These are phyloP conservation scores for Miniopterus natalensis DNA, from an alignment of 2,113 vertebrate genomes.

Conservation along the genomic window DNA sequence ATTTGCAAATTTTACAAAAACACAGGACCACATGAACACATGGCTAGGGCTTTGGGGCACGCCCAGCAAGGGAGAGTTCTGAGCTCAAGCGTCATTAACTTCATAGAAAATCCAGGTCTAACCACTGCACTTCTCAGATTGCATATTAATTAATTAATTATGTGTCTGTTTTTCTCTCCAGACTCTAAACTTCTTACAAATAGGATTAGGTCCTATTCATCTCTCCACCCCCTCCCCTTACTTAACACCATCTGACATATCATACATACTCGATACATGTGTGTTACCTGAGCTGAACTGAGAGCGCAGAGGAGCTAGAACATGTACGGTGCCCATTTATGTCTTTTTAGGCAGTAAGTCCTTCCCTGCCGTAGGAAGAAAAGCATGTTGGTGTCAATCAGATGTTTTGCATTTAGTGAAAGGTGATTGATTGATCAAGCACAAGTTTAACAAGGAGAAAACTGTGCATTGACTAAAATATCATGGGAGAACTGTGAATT, in stretches of 20 bases:
- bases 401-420: neutral
- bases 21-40: neutral
- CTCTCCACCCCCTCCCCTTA: neutral
- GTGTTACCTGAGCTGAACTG: neutral
- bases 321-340: neutral
- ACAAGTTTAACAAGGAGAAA: neutral
- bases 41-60: neutral
- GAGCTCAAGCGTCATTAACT: slow-evolving; percentile 11
- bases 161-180: neutral
- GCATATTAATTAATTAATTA: slow-evolving; percentile 45
- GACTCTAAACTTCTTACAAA: neutral
- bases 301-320: neutral
- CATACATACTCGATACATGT: neutral
- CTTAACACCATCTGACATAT: neutral
- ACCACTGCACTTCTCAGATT: slow-evolving; percentile 27
- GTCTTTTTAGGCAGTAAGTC: neutral
- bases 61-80: neutral
- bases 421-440: neutral
- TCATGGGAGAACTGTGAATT: neutral
- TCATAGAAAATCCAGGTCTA: slow-evolving; percentile 55
- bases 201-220: neutral
- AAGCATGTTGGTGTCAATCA: neutral
- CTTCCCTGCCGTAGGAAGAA: neutral
- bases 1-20: slow-evolving; percentile 17
- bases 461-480: neutral